Base-by-base conservation (phyloP, 2,797 vertebrate genomes). In the Macrochelys suwanniensis region DNA sequence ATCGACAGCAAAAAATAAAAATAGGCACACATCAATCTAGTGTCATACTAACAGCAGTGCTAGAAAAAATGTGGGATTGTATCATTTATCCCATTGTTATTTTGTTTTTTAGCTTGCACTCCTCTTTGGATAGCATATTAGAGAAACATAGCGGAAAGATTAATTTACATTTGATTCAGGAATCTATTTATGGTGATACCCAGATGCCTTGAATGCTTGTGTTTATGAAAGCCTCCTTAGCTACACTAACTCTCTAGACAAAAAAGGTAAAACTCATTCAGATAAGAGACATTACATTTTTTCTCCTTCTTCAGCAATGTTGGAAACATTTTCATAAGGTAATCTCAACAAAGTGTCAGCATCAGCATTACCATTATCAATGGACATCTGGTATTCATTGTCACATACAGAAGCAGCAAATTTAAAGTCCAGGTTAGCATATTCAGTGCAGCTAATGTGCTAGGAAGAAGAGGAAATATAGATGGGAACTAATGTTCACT, bases 221-320 rank as follows among this genome's bases (percentile, higher is more conserved):
- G 26, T 78, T 91, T 97, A 31, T 4, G 80, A 95, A 92, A 95
- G 49, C 78, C 92, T 95, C 92, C 87, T 95, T 92, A 85, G 47
- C 82, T 74, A 2, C 16, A 80, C 3, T 6, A 85, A 6, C 65
- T 83, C 96, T 96, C 88, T 56, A 33, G 56, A 94, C 92, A 93
- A 95, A 97, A 61, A 97, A 97, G 84, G 94, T 88, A 95, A 97
- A 97, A 88, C 49, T 85, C 87, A 82, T 95, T 97, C 93, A 88
- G 96, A 96, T 80, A 89, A 88, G 84, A 92, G 68, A 87, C 87
- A 83, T 89, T 23, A 49, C 49, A 2, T 84, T 97, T 93, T 93
- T 97, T 94, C 95, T 97, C 97, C 96, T 94, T 94, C 90, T 94
- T 98, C 97, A 97, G 97, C 95, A 97, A 80, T 56, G 88, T 89